Percentiles rank a stretch among this genome's conserved stretches.
Conservation (phyloP, 2,888 invertebrate species). For the Dynastes maya region DNA sequence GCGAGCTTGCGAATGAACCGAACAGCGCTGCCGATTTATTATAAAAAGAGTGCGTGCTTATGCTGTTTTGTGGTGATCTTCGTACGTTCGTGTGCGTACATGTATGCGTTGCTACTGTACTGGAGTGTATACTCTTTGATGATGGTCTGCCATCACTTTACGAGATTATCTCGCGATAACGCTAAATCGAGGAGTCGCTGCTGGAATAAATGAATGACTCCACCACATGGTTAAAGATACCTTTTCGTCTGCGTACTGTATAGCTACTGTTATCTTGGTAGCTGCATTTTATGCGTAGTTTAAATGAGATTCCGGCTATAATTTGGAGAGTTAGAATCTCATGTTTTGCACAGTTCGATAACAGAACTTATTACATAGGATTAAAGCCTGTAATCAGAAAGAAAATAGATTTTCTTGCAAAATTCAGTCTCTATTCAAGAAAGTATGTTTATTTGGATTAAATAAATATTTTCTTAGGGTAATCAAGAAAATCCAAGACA, state of each 20-base stretch:
- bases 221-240: background rate
- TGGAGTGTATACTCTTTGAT: background rate
- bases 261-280: background rate
- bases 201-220: slow-evolving; percentile 27
- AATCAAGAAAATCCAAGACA: too few species aligned
- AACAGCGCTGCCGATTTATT: slow-evolving; percentile 35
- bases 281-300: slow-evolving; percentile 1
- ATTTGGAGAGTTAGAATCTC: too few species aligned
- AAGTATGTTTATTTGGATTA: too few species aligned
- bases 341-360: too few species aligned
- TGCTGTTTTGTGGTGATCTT: background rate
- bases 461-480: too few species aligned
- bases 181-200: slow-evolving; percentile 36
- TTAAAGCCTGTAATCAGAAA: too few species aligned
- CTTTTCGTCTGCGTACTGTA: background rate
- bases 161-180: slow-evolving; percentile 48
- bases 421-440: too few species aligned
- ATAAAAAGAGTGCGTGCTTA: slow-evolving; percentile 32
- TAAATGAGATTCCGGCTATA: background rate
- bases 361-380: too few species aligned
- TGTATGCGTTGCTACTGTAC: slow-evolving; percentile 11
- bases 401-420: too few species aligned
- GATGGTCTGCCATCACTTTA: slow-evolving; percentile 23
- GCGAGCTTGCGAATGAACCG: slow-evolving; percentile 11
- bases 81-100: slow-evolving; percentile 8